These are phyloP conservation scores for Podiceps cristatus DNA, from an alignment of 2,113 vertebrate genomes.

Conservation along the genomic window DNA sequence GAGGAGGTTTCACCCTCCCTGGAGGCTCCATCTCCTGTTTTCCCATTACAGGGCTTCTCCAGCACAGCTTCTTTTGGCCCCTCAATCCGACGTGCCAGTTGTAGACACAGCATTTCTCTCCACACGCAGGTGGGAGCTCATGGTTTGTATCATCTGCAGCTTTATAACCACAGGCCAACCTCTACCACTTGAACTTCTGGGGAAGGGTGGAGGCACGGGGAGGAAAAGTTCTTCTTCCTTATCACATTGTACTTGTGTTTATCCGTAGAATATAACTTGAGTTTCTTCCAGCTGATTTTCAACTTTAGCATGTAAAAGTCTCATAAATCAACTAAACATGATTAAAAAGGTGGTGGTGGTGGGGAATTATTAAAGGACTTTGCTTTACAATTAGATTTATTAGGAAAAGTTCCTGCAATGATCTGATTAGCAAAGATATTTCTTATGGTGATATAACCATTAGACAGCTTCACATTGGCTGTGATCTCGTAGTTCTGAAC, in stretches of 20 bases:
- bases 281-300: not conserved
- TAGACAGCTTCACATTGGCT: not conserved
- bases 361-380: not conserved
- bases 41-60: not conserved
- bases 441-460: not conserved
- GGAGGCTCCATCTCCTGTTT: not conserved
- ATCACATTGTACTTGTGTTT: not conserved
- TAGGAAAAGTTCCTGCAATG: not conserved
- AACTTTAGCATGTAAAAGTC: not conserved
- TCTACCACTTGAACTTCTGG: not conserved
- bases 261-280: not conserved
- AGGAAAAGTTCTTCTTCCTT: not conserved
- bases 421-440: not conserved
- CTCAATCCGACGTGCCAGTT: not conserved
- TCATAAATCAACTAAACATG: not conserved
- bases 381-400: not conserved
- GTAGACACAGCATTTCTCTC: not conserved
- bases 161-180: not conserved
- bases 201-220: rapidly evolving
- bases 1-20: not conserved
- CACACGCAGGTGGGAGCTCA: not conserved
- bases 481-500: not conserved
- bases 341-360: not conserved
- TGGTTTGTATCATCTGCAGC: not conserved
- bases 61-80: not conserved